Evolutionary conservation across 2,888 invertebrate species (phyloP), one percentile per base, ranked within the genome.

Genomic region (Microplitis manilae): DNA sequence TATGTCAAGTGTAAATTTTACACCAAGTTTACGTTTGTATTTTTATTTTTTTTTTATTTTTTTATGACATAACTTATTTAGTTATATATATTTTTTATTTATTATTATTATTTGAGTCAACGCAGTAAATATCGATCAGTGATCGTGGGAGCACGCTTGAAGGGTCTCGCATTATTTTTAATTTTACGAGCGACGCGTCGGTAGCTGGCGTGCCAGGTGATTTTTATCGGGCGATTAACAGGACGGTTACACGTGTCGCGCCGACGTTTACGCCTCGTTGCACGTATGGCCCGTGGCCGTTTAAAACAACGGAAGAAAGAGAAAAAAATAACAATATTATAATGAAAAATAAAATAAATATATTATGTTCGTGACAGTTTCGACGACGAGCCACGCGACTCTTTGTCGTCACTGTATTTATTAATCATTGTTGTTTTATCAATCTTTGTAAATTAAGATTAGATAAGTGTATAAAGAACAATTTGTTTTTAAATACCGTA

Each of bases 201-300:
- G 64, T 75, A 67, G 73, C 82, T 89, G 87, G 88, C 89, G 88
- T 89, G 89, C 87, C 85, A 64, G 76, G 88, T 86, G 90, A 90
- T 89, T 90, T 89, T 90, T 89, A 90, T 90, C 90, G 88, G 85
- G 86, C 89, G 89, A 89, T 90, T 90, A 90, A 89, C 89, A 88
- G 87, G 86, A 87, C 85, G 86, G 84, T 86, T 87, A 86, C 87
- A 87, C 87, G 86, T 84, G 85, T 87, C 86, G 86, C 86, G 85
- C 83, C 84, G 85, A 84, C 88, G 85, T 88, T 87, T 85, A 86
- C 86, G 86, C 87, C 87, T 87, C 85, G 87, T 86, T 86, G 84
- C 85, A 81, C 85, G 50, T 50, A 50, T 50, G 82, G 75, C 81
- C 75, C 79, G 80, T 79, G 77, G 80, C 82, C 82, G 83, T 80